These are phyloP conservation scores for Drosophila ercepeae DNA, from an alignment of 1,140 invertebrate genomes.

Conservation along the genomic window DNA sequence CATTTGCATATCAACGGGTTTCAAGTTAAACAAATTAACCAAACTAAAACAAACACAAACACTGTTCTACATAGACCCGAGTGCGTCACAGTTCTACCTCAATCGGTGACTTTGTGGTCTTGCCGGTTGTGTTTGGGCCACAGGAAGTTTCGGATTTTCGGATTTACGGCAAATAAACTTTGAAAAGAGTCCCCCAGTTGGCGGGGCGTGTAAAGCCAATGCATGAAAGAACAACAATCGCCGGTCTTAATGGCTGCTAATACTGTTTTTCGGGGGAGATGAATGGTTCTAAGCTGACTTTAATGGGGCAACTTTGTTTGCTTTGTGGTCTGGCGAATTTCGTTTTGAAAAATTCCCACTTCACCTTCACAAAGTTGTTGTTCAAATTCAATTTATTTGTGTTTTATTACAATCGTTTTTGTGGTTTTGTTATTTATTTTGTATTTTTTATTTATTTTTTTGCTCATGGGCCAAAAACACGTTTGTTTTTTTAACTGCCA, in stretches of 20 bases:
- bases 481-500: slow-evolving; percentile 59
- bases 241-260: slow-evolving; percentile 31
- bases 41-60: slow-evolving; percentile 34
- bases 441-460: slow-evolving; percentile 31
- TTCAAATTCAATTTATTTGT: slow-evolving; percentile 71
- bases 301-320: slow-evolving; percentile 41
- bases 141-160: slow-evolving; percentile 55
- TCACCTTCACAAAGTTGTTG: slow-evolving; percentile 65
- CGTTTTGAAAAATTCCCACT: slow-evolving; percentile 49
- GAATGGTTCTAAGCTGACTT: slow-evolving; percentile 48
- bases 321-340: slow-evolving; percentile 42
- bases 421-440: slow-evolving; percentile 9
- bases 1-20: slow-evolving; percentile 31
- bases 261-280: slow-evolving; percentile 22
- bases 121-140: too few relatives aligned
- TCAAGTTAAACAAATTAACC: slow-evolving; percentile 29
- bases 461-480: slow-evolving; percentile 72
- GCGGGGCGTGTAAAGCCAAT: slow-evolving; percentile 33
- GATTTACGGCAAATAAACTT: slow-evolving; percentile 53
- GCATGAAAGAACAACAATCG: slow-evolving; percentile 10
- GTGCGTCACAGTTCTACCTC: slow-evolving; percentile 28
- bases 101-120: too few relatives aligned
- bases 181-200: slow-evolving; percentile 31
- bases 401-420: slow-evolving; percentile 58
- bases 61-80: not conserved